phyloP scores from a whole-genome alignment of 2,113 vertebrate species.

The Triplophysa rosa region DNA sequence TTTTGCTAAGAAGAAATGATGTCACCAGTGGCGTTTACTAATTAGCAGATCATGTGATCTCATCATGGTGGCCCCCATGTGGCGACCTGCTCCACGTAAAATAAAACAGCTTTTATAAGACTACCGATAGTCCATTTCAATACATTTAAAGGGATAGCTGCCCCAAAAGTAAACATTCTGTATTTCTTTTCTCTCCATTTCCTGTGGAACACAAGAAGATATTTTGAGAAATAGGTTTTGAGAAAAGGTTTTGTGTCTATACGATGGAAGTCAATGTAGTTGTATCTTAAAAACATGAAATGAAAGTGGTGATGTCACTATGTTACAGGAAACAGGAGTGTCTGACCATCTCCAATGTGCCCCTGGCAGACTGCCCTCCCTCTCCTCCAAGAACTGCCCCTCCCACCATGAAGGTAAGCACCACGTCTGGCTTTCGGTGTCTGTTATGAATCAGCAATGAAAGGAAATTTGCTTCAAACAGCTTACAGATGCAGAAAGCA shows the following conservation, averaged over 20 bases:
- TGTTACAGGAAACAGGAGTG: slow-evolving; percentile 88
- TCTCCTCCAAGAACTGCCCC: slow-evolving; percentile 88
- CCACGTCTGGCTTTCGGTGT: background rate
- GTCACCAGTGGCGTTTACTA: too few species aligned
- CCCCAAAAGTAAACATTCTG: too few species aligned
- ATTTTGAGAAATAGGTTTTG: too few species aligned
- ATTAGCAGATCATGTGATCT: too few species aligned
- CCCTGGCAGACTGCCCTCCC: slow-evolving; percentile 78
- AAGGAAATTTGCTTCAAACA: background rate
- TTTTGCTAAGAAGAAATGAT: too few species aligned
- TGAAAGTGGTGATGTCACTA: slow-evolving; percentile 41
- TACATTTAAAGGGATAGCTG: too few species aligned
- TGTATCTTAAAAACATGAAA: background rate
- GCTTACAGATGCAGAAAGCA: slow-evolving; percentile 11
- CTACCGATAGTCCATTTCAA: background rate
- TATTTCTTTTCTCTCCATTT: too few species aligned
- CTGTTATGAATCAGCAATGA: slow-evolving; percentile 22
- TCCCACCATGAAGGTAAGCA: slow-evolving; percentile 82
- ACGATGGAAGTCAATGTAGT: background rate
- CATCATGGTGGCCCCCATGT: too few species aligned
- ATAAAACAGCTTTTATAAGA: too few species aligned
- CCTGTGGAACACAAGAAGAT: too few species aligned
- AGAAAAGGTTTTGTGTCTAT: too few species aligned
- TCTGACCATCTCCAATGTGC: slow-evolving; percentile 79
- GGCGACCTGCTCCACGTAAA: too few species aligned